A percentile compares a stretch with the other conserved stretches of the same genome.
Conservation (phyloP, 2,113 vertebrate genomes). For the Etheostoma cragini region DNA sequence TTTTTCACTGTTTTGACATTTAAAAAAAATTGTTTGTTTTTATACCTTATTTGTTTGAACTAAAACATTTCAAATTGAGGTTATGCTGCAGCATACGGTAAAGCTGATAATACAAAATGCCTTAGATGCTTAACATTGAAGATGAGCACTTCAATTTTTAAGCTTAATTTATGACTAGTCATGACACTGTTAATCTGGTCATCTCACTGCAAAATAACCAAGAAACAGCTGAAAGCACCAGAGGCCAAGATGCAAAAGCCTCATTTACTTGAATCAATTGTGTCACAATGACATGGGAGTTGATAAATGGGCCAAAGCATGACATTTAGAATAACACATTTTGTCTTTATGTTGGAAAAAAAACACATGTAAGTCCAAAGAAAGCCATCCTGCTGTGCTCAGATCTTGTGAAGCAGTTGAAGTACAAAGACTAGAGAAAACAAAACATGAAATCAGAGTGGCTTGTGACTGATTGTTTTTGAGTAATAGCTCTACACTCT, state of each 20-base stretch:
- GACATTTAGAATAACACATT: constrained; percentile 57
- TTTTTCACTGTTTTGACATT: background rate
- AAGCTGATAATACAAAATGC: background rate
- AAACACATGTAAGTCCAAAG: constrained; percentile 34
- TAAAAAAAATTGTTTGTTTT: background rate
- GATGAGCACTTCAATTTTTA: background rate
- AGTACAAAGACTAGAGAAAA: constrained; percentile 43
- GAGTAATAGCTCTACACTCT: constrained; percentile 69
- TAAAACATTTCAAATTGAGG: background rate
- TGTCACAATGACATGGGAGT: constrained; percentile 44
- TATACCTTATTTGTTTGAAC: background rate
- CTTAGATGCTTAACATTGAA: background rate
- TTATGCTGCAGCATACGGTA: background rate
- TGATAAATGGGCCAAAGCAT: constrained; percentile 58
- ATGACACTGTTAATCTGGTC: constrained; percentile 24
- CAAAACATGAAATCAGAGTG: constrained; percentile 55
- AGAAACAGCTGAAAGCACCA: constrained; percentile 29
- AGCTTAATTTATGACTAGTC: constrained; percentile 27
- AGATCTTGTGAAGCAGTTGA: constrained; percentile 49
- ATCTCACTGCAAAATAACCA: constrained; percentile 31
- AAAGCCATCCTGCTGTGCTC: constrained; percentile 47
- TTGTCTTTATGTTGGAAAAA: constrained; percentile 34
- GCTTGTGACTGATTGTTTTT: constrained; percentile 75
- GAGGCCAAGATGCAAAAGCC: constrained; percentile 35
- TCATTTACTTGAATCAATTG: constrained; percentile 52